A percentile compares a stretch with the other conserved stretches of the same genome.
phyloP scores from a whole-genome alignment of 2,797 vertebrate genomes.

The Artibeus jamaicensis region DNA sequence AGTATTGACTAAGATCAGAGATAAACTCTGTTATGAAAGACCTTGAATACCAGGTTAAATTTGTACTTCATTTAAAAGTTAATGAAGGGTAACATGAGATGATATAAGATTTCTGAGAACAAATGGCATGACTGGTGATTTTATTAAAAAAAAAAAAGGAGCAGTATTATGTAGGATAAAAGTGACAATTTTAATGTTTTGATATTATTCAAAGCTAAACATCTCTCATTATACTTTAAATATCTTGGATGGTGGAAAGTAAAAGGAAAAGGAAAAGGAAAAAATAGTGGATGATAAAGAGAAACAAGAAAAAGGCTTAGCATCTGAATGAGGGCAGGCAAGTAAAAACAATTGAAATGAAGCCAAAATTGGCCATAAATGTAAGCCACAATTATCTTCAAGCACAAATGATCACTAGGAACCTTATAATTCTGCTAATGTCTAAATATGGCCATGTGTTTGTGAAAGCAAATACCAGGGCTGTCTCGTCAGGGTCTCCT shows the following conservation, averaged over 20 bases:
- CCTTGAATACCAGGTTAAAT: background rate
- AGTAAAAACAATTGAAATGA: slow-evolving; percentile 58
- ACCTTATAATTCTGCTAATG: background rate
- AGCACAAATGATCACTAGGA: slow-evolving; percentile 36
- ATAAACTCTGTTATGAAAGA: background rate
- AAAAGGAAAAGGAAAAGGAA: background rate
- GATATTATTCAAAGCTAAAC: slow-evolving; percentile 20
- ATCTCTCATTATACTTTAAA: slow-evolving; percentile 36
- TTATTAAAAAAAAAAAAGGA: background rate
- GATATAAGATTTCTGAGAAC: background rate
- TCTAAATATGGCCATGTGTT: slow-evolving; percentile 1
- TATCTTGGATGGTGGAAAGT: background rate
- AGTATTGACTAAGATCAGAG: background rate
- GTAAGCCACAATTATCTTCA: slow-evolving; percentile 47
- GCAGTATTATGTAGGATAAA: background rate
- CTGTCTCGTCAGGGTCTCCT: background rate
- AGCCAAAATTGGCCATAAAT: slow-evolving; percentile 33
- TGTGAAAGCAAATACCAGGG: slow-evolving; percentile 5
- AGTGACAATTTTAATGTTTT: background rate
- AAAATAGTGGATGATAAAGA: background rate
- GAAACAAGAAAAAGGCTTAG: slow-evolving; percentile 21
- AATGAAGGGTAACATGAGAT: slow-evolving; percentile 6
- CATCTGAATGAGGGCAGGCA: background rate
- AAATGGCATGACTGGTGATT: background rate
- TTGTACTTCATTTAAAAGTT: slow-evolving; percentile 14